phyloP scores from a whole-genome alignment of 2,888 invertebrate species.

The Pegoplata infirma region DNA sequence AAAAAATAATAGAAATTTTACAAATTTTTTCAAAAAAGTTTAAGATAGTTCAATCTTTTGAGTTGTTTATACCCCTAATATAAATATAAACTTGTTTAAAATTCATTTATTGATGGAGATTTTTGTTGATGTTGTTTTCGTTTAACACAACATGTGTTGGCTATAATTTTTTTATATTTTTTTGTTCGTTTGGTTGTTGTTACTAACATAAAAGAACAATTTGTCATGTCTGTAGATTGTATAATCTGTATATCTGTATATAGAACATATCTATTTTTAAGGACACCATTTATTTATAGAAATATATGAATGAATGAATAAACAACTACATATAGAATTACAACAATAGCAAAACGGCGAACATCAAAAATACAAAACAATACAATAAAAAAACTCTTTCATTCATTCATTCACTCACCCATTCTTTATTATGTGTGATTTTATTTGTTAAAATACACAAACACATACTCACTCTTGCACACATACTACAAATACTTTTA shows the following conservation, averaged over 20 bases:
- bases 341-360: slow-evolving; percentile 5
- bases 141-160: slow-evolving; percentile 31
- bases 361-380: slow-evolving; percentile 1
- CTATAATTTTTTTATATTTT: slow-evolving; percentile 22
- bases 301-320: slow-evolving; percentile 5
- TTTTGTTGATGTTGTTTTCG: slow-evolving; percentile 19
- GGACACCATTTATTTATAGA: background rate
- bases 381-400: background rate
- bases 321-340: background rate
- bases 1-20: no score
- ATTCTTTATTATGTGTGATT: background rate
- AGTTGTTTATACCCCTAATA: no score
- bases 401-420: slow-evolving; percentile 14
- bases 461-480: background rate
- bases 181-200: no score
- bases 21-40: no score
- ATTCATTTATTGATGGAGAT: slow-evolving; percentile 16
- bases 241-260: background rate
- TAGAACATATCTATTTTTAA: slow-evolving; percentile 1
- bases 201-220: slow-evolving; percentile 42
- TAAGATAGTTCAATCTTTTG: no score
- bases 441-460: background rate
- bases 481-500: no score
- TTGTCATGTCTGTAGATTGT: slow-evolving; percentile 36
- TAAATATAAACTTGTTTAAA: slow-evolving; percentile 25